Evolutionary conservation across 2,113 vertebrate species (phyloP).

Genomic region (Spermophilus dauricus): DNA sequence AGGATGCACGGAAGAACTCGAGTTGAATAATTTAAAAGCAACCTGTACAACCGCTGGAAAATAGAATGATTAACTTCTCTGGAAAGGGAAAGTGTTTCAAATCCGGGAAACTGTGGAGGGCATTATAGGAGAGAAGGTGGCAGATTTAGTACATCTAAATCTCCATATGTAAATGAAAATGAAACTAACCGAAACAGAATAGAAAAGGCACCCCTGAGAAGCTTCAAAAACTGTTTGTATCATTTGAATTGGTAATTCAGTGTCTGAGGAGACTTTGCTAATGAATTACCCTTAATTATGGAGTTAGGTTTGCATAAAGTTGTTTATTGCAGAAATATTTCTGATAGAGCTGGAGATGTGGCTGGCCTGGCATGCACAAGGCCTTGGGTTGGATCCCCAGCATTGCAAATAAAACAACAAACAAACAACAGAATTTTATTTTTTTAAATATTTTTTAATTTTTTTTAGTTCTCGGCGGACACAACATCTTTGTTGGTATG

Average conservation of each 20-base stretch:
- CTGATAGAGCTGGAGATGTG: not conserved
- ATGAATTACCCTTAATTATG: not conserved
- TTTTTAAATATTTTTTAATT: too few relatives aligned
- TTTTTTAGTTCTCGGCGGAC: too few relatives aligned
- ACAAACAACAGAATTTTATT: not conserved
- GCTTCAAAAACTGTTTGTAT: not conserved
- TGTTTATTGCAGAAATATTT: slow-evolving; percentile 25
- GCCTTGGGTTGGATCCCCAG: too few relatives aligned
- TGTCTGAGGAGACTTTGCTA: not conserved
- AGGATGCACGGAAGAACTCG: not conserved
- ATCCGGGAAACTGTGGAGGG: not conserved
- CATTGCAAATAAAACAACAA: too few relatives aligned
- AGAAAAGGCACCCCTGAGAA: not conserved
- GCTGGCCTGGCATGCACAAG: too few relatives aligned
- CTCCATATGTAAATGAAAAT: not conserved
- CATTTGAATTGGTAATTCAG: not conserved
- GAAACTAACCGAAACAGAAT: not conserved
- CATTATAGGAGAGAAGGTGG: not conserved
- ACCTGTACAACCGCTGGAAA: not conserved
- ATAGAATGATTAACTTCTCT: not conserved
- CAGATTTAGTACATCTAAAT: not conserved
- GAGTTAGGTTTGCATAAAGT: not conserved
- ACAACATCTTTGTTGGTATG: too few relatives aligned
- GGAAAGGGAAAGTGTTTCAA: not conserved
- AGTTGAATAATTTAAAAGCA: slow-evolving; percentile 44